Percentiles rank a stretch among this genome's conserved stretches.
phyloP scores from a whole-genome alignment of 2,888 invertebrate species.

The Drepana falcataria region DNA sequence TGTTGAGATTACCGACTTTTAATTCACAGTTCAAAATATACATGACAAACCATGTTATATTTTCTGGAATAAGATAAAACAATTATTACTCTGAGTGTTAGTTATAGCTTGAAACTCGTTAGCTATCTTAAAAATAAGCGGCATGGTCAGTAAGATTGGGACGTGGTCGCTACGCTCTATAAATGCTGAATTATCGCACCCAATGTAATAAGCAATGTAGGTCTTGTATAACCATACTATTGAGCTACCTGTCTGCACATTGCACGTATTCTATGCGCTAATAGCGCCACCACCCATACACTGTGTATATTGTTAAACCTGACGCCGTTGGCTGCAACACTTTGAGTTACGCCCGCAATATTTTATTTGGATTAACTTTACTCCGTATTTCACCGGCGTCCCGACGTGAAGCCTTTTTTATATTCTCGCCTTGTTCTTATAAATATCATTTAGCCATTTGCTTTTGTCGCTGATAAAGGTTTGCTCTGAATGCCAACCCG shows the following conservation, averaged over 20 bases:
- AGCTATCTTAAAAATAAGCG: too few species aligned
- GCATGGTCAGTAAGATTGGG: too few species aligned
- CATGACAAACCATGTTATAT: too few species aligned
- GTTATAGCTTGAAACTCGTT: too few species aligned
- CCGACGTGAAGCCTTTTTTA: neutral
- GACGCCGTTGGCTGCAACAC: conserved; percentile 3
- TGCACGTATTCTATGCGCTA: neutral
- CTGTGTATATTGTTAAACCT: conserved; percentile 2
- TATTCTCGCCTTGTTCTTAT: neutral
- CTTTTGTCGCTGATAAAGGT: conserved; percentile 13
- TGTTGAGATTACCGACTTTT: too few species aligned
- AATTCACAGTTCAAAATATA: too few species aligned
- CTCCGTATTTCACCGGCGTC: conserved; percentile 4
- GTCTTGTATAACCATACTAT: neutral
- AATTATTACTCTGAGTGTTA: too few species aligned
- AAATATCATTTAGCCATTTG: conserved; percentile 18
- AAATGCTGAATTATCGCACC: too few species aligned
- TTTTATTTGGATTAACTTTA: conserved; percentile 8
- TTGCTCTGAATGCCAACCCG: neutral
- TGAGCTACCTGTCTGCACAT: neutral
- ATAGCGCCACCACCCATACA: too few species aligned
- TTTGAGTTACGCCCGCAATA: conserved; percentile 2
- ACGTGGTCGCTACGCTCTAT: too few species aligned
- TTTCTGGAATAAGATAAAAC: too few species aligned
- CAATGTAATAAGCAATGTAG: too few species aligned